Base-by-base conservation (phyloP, 2,797 vertebrate species). In the Coregonus sp. region DNA sequence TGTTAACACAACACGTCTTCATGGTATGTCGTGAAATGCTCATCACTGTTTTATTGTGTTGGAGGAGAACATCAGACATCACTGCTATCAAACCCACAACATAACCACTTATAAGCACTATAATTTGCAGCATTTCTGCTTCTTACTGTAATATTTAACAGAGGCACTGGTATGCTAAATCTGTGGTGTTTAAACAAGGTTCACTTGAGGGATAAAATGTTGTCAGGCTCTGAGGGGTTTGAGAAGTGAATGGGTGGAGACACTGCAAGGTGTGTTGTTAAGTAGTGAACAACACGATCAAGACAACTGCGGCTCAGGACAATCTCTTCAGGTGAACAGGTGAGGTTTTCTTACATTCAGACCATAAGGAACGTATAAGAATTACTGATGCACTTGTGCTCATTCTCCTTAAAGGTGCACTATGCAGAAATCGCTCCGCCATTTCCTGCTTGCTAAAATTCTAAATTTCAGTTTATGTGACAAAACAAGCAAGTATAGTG, bases 221-320 rank as follows among this genome's bases (percentile, higher is more conserved):
- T 33, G 4, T 29, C 69, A 75, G 73, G 76, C 81, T 73, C 75
- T 75, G 7, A 0, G 31, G 66, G 25, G 37, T 52, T 71, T 9
- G 0, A 25, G 81, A 82, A 86, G 47, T 52, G 56, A 25, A 35
- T 11, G 80, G 85, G 87, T 72, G 86, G 81, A 85, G 85, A 72
- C 54, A 0, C 79, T 18, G 68, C 73, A 69, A 63, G 25, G 59
- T 4, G 29, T 77, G 37, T n/a, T 74, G 18, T 59, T 63, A 4
- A 63, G 35, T 15, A 76, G 84, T 31, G 74, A 4, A 35, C 69
- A 50, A 29, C 4, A 35, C 6, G 54, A 50, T 20, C 63, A 29
- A 20, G 47, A 70, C 7, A 18, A 6, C 35, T 59, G 5, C 29
- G 16, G 5, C 52, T n/a, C 80, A 75, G 33, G 61, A n/a, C 18